Percentiles rank a stretch among this genome's conserved stretches.
phyloP scores from a whole-genome alignment of 2,888 invertebrate genomes.

The Orthonychiurus folsomi region DNA sequence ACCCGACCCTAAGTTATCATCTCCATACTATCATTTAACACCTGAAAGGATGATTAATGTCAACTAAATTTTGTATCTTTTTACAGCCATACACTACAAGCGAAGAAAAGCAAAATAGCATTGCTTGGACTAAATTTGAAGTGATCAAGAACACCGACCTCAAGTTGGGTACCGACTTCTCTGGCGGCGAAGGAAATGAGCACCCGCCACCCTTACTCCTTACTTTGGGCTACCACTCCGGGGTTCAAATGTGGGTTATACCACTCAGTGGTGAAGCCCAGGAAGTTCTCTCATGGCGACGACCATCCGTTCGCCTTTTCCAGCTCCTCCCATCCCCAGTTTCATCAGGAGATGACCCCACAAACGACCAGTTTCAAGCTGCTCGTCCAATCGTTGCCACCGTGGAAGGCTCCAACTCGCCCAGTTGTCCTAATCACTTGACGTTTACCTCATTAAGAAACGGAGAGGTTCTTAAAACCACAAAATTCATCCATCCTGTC shows the following conservation, averaged over 20 bases:
- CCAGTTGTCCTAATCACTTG: conserved; percentile 29
- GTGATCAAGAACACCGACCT: conserved; percentile 73
- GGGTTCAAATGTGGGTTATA: conserved; percentile 79
- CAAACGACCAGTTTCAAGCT: conserved; percentile 61
- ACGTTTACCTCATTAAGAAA: conserved; percentile 76
- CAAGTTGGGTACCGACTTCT: conserved; percentile 55
- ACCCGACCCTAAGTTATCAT: neutral
- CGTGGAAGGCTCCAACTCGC: conserved; percentile 55
- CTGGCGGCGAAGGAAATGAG: conserved; percentile 42
- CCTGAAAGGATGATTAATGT: neutral
- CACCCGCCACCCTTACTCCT: conserved; percentile 70
- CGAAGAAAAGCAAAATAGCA: conserved; percentile 51
- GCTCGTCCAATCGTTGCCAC: conserved; percentile 83
- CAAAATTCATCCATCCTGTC: conserved; percentile 84
- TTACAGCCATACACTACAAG: conserved; percentile 49
- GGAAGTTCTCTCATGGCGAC: conserved; percentile 88
- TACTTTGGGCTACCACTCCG: conserved; percentile 76
- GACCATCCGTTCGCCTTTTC: conserved; percentile 73
- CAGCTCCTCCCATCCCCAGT: conserved; percentile 75
- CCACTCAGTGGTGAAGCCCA: conserved; percentile 85
- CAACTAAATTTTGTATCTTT: conserved; percentile 8
- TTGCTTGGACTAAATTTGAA: conserved; percentile 79
- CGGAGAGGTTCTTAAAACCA: conserved; percentile 76
- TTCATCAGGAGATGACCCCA: conserved; percentile 37
- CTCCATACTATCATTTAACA: neutral